Evolutionary conservation across 2,888 invertebrate species (phyloP).

Genomic region (Crocallis elinguaria): DNA sequence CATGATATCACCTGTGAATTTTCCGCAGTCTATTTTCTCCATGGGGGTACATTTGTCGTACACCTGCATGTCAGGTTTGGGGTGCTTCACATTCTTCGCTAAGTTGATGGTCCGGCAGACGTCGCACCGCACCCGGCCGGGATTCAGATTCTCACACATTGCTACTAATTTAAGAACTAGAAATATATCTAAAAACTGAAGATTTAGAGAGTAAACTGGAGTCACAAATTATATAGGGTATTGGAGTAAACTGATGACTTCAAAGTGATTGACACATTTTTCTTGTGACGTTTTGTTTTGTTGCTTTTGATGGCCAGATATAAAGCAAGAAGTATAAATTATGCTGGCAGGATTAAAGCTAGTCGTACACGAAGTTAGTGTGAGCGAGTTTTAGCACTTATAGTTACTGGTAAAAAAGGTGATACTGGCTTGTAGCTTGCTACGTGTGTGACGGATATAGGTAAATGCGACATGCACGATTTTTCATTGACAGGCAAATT

Average conservation of each 20-base stretch:
- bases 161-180: conserved; percentile 24
- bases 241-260: conserved; percentile 14
- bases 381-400: too few relatives aligned
- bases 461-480: too few relatives aligned
- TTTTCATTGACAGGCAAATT: too few relatives aligned
- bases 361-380: too few relatives aligned
- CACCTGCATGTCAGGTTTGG: conserved; percentile 73
- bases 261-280: conserved; percentile 1
- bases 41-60: conserved; percentile 68
- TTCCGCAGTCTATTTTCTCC: conserved; percentile 53
- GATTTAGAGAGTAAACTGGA: too few relatives aligned
- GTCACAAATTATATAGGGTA: too few relatives aligned
- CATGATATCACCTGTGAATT: conserved; percentile 56
- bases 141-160: conserved; percentile 65
- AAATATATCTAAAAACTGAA: conserved; percentile 14
- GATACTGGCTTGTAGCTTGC: too few relatives aligned
- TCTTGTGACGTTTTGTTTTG: conserved; percentile 8
- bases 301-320: neutral
- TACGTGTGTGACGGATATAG: too few relatives aligned
- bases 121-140: conserved; percentile 61
- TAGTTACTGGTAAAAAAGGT: too few relatives aligned
- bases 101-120: conserved; percentile 76
- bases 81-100: conserved; percentile 59
- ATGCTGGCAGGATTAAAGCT: too few relatives aligned
- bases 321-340: neutral